Percentiles rank a stretch among this genome's conserved stretches.
Conservation (phyloP, 2,797 vertebrate species). For the Alosa sapidissima region DNA sequence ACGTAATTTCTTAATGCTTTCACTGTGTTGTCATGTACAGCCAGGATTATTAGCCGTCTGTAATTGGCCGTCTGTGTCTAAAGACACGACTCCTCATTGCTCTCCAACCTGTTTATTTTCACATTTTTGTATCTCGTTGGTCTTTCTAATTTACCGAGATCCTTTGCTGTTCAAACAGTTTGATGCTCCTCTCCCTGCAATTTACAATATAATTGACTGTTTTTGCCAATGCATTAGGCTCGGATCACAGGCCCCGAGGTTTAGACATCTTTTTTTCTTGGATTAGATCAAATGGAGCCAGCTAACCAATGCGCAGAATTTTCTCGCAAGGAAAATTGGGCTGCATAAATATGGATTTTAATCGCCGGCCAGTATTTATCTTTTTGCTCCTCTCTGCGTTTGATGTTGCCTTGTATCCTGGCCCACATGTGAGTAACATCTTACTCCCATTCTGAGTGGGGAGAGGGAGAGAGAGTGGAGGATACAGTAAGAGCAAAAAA, state of each 20-base stretch:
- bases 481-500: neutral
- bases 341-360: conserved; percentile 81
- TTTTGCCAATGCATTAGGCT: conserved; percentile 72
- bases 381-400: conserved; percentile 70
- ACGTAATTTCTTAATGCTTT: conserved; percentile 36
- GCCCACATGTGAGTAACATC: conserved; percentile 68
- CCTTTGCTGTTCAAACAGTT: conserved; percentile 63
- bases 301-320: conserved; percentile 68
- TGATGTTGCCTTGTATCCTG: conserved; percentile 69
- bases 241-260: conserved; percentile 72
- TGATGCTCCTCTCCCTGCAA: conserved; percentile 62
- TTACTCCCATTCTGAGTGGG: conserved; percentile 56
- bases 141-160: conserved; percentile 51
- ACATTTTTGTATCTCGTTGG: conserved; percentile 48
- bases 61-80: conserved; percentile 55
- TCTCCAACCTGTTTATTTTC: conserved; percentile 62
- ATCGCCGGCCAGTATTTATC: conserved; percentile 76
- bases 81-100: conserved; percentile 50
- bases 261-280: conserved; percentile 65
- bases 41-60: conserved; percentile 50
- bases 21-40: conserved; percentile 41
- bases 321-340: conserved; percentile 71
- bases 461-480: conserved; percentile 1
- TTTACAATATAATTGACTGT: conserved; percentile 76
- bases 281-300: conserved; percentile 75